Base-by-base conservation (phyloP, 1,140 invertebrate genomes). In the Lepidurus couesii region DNA sequence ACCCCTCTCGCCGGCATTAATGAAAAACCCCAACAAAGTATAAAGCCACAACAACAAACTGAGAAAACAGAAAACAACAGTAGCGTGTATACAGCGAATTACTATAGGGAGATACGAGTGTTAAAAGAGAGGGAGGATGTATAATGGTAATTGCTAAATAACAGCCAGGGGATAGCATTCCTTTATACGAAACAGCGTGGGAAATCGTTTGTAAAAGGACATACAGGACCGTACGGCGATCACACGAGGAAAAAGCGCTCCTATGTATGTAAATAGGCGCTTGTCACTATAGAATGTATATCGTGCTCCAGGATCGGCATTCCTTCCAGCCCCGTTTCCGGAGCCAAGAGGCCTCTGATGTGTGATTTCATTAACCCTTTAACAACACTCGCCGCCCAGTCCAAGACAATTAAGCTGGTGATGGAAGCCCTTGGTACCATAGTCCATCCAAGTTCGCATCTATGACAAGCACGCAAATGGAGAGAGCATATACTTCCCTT, bases 81-180 rank as follows among this genome's bases (percentile, higher is more conserved):
- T 65, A 65, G 53, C 53, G 53, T 65, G 53, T 65, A n/a, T 7
- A 13, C 21, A 13, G 53, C 53, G 53, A 21, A 34, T 34, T 16
- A 21, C 16, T 3, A 65, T 4, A 65, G 16, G 53, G 53, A 65
- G 53, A 65, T 65, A 65, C 53, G 53, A 65, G 53, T 65, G 53
- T 65, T 65, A 65, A 65, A 65, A 65, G 53, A 65, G 53, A 65
- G 53, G 53, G 53, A 65, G 53, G 53, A 65, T 65, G 53, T 65
- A 21, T 65, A 65, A 65, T 65, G 53, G 13, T 65, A 65, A 65
- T 65, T 21, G 53, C 53, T 65, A 65, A 65, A 65, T 65, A 65
- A 65, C 53, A 65, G 53, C 53, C 53, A 65, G 53, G 53, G 53
- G 53, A 65, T 65, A 65, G 21, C 34, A 65, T 65, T 65, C 53